Evolutionary conservation across 2,113 vertebrate species (phyloP), one percentile per base, ranked within the genome.

Genomic region (Tupaia tana): DNA sequence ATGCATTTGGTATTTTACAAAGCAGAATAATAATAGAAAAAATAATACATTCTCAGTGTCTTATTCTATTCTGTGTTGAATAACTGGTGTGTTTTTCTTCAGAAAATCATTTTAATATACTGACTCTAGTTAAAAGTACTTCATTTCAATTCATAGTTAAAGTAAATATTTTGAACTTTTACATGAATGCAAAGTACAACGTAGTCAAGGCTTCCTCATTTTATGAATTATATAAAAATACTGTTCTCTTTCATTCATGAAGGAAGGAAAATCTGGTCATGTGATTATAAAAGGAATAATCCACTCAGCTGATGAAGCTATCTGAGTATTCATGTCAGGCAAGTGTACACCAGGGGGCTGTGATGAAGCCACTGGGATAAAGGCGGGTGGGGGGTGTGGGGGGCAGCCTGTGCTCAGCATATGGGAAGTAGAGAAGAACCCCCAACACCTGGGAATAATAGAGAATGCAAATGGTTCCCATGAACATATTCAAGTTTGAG

Each of bases 101-200:
- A 86, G 67, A 92, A 96, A 86, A 82, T 64, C n/a, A 86, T 89
- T 86, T 78, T 78, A 86, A 59, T 93, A 87, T 69, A 63, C 3
- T 79, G 15, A 15, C 18, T n/a, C 29, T 82, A 27, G 43, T 93
- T 86, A 74, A 75, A 94, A 56, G 81, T 34, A 87, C n/a, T 84
- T 94, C 80, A 34, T 82, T 82, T 77, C 25, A 81, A 24, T 89
- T 96, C 63, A 69, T 24, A 93, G 22, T 78, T 80, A 91, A 93
- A 84, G 61, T 80, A 86, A 96, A 78, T 93, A 87, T 91, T 96
- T 91, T 86, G 20, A 71, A 84, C 59, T 89, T 94, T 91, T 79
- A 78, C 9, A 69, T 84, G 81, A 96, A 70, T 85, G 54, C 16
- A 71, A 70, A 94, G 52, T 80, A 34, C 18, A 73, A 71, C 71